Base-by-base conservation (phyloP, 2,888 invertebrate species). In the Prosapia bicincta region DNA sequence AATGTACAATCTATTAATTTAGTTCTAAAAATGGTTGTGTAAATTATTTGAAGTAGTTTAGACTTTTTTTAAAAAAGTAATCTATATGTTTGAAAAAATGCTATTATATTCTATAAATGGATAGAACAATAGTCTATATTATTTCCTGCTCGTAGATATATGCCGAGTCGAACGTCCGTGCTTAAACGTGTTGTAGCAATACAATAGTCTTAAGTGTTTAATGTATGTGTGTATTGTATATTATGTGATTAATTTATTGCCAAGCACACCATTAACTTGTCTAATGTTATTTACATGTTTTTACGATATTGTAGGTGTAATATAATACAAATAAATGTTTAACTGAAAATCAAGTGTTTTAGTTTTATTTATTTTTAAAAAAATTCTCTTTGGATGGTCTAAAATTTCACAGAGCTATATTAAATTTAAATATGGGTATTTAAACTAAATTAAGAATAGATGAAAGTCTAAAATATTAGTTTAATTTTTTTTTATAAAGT, bases 281-380 rank as follows among this genome's bases (percentile, higher is more conserved):
- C 74, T 79, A 75, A 78, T 75, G 78, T 77, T 78, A 77, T 74
- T 78, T 79, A 80, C 80, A 79, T 79, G 78, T 80, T 80, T 80
- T 80, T 80, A 80, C 79, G 73, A 75, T 73, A 79, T 79, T 79
- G 80, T 79, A 80, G 78, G 77, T 80, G 80, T 79, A 78, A 72
- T 78, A 71, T 79, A 79, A 77, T 75, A 78, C 71, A 78, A 78
- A 79, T 78, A 77, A 77, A 80, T 77, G 76, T 77, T 77, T 77
- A 75, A 75, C 74, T 77, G 72, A 75, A 69, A 72, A 26, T 72
- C 2, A 20, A 54, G 54, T 54, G 54, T 54, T 54, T 9, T n/a
- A n/a, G n/a, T n/a, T n/a, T n/a, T n/a, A n/a, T n/a, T n/a, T n/a
- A n/a, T n/a, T n/a, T n/a, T n/a, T n/a, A n/a, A n/a, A n/a, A n/a